Conservation (phyloP, 1,140 invertebrate genomes). For the Phymastichus coffea region DNA sequence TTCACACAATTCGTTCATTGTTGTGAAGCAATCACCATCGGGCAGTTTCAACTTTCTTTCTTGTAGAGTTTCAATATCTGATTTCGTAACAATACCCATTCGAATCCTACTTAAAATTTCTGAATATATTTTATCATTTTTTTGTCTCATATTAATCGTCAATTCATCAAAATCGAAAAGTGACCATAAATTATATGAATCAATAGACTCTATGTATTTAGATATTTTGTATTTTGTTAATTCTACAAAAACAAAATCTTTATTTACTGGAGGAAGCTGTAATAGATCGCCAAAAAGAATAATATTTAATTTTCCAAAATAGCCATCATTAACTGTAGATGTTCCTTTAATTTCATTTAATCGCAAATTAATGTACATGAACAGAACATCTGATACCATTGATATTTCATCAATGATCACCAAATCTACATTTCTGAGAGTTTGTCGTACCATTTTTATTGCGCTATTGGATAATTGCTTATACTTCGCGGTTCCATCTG, state of each 20-base stretch:
- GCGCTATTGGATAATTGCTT: conserved; percentile 21
- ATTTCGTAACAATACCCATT: too few relatives aligned
- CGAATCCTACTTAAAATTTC: too few relatives aligned
- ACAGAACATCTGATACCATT: conserved; percentile 26
- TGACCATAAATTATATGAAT: conserved; percentile 30
- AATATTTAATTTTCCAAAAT: conserved; percentile 15
- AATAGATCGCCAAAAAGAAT: conserved; percentile 1
- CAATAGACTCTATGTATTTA: conserved; percentile 31
- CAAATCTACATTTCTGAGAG: neutral
- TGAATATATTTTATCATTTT: too few relatives aligned
- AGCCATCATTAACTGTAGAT: conserved; percentile 13
- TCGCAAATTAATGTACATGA: conserved; percentile 27
- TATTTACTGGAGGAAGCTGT: neutral
- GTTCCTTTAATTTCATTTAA: conserved; percentile 18
- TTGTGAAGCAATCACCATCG: too few relatives aligned
- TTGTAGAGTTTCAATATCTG: too few relatives aligned
- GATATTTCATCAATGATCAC: conserved; percentile 24
- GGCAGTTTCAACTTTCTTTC: too few relatives aligned
- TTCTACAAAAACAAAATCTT: conserved; percentile 20
- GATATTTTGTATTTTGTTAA: conserved; percentile 22
- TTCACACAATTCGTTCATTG: too few relatives aligned
- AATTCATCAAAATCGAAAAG: conserved; percentile 33
- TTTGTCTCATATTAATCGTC: too few relatives aligned
- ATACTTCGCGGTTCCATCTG: conserved; percentile 29
- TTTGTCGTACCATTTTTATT: conserved; percentile 17